Evolutionary conservation across 2,113 vertebrate species (phyloP).

Genomic region (Pterocles orientalis): DNA sequence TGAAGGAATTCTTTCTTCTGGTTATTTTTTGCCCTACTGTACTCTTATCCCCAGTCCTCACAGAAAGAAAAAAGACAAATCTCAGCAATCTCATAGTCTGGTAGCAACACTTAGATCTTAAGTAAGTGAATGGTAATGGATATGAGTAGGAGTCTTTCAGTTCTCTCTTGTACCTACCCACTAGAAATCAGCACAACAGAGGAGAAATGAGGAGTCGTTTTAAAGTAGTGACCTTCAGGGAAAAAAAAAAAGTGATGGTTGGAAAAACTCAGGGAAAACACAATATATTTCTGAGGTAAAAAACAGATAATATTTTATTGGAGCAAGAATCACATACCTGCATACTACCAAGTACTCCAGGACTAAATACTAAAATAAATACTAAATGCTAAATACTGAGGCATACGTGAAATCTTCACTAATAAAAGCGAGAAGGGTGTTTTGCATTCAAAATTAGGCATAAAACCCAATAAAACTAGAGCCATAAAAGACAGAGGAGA

Average conservation of each 20-base stretch:
- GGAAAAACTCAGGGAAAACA: background rate
- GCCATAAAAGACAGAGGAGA: background rate
- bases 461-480: conserved; percentile 21
- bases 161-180: background rate
- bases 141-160: background rate
- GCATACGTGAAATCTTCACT: background rate
- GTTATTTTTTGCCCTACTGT: background rate
- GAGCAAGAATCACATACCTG: background rate
- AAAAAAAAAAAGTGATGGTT: too few species aligned
- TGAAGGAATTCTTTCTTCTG: background rate
- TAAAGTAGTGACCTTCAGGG: background rate
- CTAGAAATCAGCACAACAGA: background rate
- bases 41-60: background rate
- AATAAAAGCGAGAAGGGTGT: conserved; percentile 39
- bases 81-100: background rate
- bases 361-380: background rate
- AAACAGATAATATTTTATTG: background rate
- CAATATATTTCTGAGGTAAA: background rate
- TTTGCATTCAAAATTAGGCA: conserved; percentile 12
- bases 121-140: background rate
- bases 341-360: background rate
- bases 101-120: background rate
- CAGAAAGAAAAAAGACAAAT: background rate
- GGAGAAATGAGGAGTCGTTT: background rate
- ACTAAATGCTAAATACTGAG: background rate